phyloP scores from a whole-genome alignment of 2,113 vertebrate genomes.

The Cathartes aura region DNA sequence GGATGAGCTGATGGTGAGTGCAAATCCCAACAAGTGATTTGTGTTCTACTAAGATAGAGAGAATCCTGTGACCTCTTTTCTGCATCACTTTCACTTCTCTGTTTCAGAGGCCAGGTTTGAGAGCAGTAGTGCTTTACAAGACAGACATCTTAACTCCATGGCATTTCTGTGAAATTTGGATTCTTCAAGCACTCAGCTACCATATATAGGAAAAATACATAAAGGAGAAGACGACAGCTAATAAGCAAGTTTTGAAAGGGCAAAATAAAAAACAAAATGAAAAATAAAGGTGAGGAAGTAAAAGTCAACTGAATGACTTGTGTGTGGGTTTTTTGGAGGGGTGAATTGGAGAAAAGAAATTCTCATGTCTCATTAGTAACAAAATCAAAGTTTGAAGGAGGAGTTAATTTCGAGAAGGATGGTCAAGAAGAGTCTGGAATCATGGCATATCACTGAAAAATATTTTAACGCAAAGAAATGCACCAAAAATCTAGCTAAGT shows the following conservation, averaged over 20 bases:
- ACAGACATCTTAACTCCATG: neutral
- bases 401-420: neutral
- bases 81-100: neutral
- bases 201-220: neutral
- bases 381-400: neutral
- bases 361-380: neutral
- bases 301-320: neutral
- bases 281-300: neutral
- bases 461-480: neutral
- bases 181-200: neutral
- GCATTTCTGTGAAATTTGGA: neutral
- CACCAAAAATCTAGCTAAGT: neutral
- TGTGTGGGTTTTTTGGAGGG: fast-evolving
- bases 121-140: neutral
- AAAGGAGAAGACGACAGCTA: neutral
- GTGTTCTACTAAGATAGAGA: neutral
- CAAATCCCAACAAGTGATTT: neutral
- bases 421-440: neutral
- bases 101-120: neutral
- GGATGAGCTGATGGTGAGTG: neutral
- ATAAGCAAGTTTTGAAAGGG: neutral
- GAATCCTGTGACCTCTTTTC: neutral
- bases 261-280: too few species aligned
- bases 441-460: neutral
- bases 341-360: neutral